Percentiles rank a stretch among this genome's conserved stretches.
phyloP scores from a whole-genome alignment of 1,140 invertebrate genomes.

The honey bee (Apis mellifera) region Amel_HAv3.1 CM009932.2:8596001-8596500 shows the following conservation, averaged over 20 bases:
- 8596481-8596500: slow-evolving; percentile 18
- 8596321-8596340: slow-evolving; percentile 62
- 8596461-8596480: not conserved
- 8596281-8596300: slow-evolving; percentile 4
- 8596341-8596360: slow-evolving; percentile 45
- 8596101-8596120: not conserved
- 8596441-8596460: slow-evolving; percentile 59
- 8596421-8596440: slow-evolving; percentile 59
- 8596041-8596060: not conserved
- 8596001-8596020: not conserved
- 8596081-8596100: too few species aligned
- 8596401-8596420: slow-evolving; percentile 64
- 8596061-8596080: not conserved
- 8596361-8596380: slow-evolving; percentile 63
- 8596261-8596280: slow-evolving; percentile 65
- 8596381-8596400: slow-evolving; percentile 59
- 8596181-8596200: slow-evolving; percentile 45
- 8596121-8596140: not conserved
- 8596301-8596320: slow-evolving; percentile 65
- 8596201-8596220: slow-evolving; percentile 57
- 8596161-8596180: not conserved
- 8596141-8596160: not conserved
- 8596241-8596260: slow-evolving; percentile 66
- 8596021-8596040: not conserved
- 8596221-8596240: slow-evolving; percentile 63